These are phyloP conservation scores for Eubucco bourcierii DNA, from an alignment of 2,113 vertebrate species.

Conservation along the genomic window DNA sequence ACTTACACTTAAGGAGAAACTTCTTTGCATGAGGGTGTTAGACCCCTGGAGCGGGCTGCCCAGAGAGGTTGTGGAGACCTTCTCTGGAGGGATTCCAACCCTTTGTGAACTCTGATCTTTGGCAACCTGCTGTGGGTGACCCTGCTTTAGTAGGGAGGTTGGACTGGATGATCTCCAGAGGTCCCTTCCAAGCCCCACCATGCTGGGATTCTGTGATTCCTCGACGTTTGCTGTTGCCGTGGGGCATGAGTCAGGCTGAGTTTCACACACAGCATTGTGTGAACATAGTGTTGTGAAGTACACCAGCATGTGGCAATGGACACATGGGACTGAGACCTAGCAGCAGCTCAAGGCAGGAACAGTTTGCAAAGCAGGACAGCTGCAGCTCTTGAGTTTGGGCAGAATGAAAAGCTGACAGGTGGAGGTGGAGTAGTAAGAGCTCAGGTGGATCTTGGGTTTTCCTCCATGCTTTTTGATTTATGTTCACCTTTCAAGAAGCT, in stretches of 20 bases:
- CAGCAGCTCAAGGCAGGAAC: not conserved
- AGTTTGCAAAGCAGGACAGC: accelerated
- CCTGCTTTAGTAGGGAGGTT: too few relatives aligned
- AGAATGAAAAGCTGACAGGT: not conserved
- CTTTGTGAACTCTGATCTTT: too few relatives aligned
- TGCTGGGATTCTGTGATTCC: not conserved
- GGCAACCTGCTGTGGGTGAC: too few relatives aligned
- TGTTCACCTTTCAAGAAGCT: not conserved
- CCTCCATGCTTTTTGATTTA: not conserved
- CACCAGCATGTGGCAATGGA: accelerated
- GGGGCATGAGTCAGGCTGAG: not conserved
- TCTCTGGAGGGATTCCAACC: too few relatives aligned
- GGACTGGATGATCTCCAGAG: too few relatives aligned
- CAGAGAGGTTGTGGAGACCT: too few relatives aligned
- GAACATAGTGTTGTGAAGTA: accelerated
- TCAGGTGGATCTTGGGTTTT: not conserved
- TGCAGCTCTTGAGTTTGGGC: accelerated
- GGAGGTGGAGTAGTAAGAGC: not conserved
- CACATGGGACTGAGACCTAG: not conserved
- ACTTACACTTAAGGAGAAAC: too few relatives aligned
- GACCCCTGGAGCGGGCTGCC: too few relatives aligned
- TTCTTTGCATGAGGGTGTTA: too few relatives aligned
- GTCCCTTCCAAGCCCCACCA: too few relatives aligned
- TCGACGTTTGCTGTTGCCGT: not conserved
- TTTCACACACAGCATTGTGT: accelerated